Evolutionary conservation across 2,888 invertebrate genomes (phyloP).

Genomic region (Dermolepida albohirtum): DNA sequence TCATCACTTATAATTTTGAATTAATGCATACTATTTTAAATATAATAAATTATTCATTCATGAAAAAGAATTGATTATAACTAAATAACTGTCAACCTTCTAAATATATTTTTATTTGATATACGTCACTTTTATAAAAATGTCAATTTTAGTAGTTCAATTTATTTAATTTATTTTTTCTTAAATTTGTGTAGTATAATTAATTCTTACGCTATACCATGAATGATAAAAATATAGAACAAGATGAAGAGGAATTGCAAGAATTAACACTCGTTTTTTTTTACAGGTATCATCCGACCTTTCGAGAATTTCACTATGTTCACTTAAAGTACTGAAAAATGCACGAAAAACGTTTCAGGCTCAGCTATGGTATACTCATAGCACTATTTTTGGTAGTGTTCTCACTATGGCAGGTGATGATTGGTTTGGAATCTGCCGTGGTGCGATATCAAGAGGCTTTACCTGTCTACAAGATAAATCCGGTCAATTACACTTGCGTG

Average conservation of each 20-base stretch:
- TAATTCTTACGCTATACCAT: neutral
- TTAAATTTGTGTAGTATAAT: too few relatives aligned
- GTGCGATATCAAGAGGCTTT: constrained; percentile 9
- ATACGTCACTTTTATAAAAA: too few relatives aligned
- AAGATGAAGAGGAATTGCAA: neutral
- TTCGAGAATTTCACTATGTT: constrained; percentile 19
- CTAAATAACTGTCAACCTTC: too few relatives aligned
- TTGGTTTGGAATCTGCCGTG: constrained; percentile 1
- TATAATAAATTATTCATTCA: too few relatives aligned
- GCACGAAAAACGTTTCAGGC: constrained; percentile 53
- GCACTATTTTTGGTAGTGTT: constrained; percentile 47
- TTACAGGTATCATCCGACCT: constrained; percentile 36
- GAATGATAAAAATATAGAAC: neutral
- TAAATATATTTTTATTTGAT: too few relatives aligned
- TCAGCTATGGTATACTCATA: constrained; percentile 48
- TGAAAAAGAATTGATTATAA: too few relatives aligned
- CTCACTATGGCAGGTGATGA: constrained; percentile 51
- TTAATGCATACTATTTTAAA: too few relatives aligned
- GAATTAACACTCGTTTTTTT: constrained; percentile 1
- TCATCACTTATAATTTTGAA: too few relatives aligned
- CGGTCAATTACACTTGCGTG: constrained; percentile 50
- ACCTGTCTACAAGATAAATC: constrained; percentile 51
- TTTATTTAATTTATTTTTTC: too few relatives aligned
- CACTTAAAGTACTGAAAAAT: constrained; percentile 47
- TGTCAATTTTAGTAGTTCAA: too few relatives aligned